Conservation (phyloP, 2,888 invertebrate genomes). For the Chalcis sispes region DNA sequence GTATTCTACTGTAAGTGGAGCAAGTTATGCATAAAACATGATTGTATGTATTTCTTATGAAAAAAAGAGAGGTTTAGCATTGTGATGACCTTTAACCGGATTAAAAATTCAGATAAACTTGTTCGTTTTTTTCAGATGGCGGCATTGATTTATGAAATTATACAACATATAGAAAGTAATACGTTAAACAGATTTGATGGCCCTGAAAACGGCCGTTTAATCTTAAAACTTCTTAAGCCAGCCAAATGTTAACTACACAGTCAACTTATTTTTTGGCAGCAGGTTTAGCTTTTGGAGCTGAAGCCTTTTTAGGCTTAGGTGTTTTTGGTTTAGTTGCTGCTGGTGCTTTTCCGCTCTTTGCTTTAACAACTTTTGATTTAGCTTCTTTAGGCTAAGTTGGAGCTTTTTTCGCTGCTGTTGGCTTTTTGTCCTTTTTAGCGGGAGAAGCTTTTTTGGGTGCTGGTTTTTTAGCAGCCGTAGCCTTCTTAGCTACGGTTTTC, state of each 20-base stretch:
- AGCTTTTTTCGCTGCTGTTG: slow-evolving; percentile 50
- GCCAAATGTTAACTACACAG: not conserved
- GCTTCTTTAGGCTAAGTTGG: slow-evolving; percentile 60
- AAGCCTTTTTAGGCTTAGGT: slow-evolving; percentile 66
- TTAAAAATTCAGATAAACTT: too few species aligned
- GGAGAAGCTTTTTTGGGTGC: slow-evolving; percentile 16
- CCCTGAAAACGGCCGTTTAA: slow-evolving; percentile 64
- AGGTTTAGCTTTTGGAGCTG: slow-evolving; percentile 60
- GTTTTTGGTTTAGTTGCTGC: slow-evolving; percentile 62
- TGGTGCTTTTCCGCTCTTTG: slow-evolving; percentile 70
- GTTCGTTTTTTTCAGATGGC: too few species aligned
- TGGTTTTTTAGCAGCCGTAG: slow-evolving; percentile 57
- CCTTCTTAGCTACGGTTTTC: slow-evolving; percentile 57
- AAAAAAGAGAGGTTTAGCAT: too few species aligned
- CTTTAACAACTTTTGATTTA: too few species aligned
- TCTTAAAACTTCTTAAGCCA: not conserved
- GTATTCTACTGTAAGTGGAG: too few species aligned
- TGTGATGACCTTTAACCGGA: too few species aligned
- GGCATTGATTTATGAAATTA: too few species aligned
- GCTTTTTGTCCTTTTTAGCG: slow-evolving; percentile 43
- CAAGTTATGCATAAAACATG: too few species aligned
- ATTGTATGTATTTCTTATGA: too few species aligned
- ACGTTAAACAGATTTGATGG: slow-evolving; percentile 52
- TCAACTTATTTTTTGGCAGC: slow-evolving; percentile 60
- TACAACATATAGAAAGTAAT: not conserved